Evolutionary conservation across 2,888 invertebrate genomes (phyloP), one percentile per base, ranked within the genome.

Genomic region (Troides aeacus): DNA sequence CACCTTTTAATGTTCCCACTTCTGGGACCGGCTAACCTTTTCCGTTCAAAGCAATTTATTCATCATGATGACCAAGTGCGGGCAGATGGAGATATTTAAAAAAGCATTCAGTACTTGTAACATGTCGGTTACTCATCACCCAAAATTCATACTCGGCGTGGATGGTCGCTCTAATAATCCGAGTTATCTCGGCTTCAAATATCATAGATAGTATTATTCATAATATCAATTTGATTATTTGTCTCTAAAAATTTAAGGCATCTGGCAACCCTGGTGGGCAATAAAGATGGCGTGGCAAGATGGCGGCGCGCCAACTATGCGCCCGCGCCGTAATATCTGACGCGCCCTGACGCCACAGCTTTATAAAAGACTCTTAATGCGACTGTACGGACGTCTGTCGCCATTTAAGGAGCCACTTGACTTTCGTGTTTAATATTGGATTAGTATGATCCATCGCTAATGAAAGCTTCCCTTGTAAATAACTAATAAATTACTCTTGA

Each of bases 231-330:
- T 57, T 30, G 21, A 21, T 53, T 24, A 42, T 42, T 50, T 62
- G 69, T 69, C 64, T 46, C 42, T 69, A 58, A n/a, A 46, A 62
- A 65, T 65, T 62, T 36, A 65, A 62, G 3, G 36, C 64, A 62
- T 58, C 62, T 69, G 69, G 69, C 65, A 69, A 62, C 61, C 65
- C 69, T 69, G 62, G 56, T 18, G 46, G 39, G 50, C 64, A 65
- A 72, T 66, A 72, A 80, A 83, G 78, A 84, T 82, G 86, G 83
- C 85, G 85, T 80, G 81, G 77, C 77, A 77, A 76, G 70, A 80
- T 91, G 90, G 90, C 88, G 80, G 69, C 73, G 76, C 74, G 91
- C 91, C 91, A 91, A 90, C 81, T 88, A 89, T 89, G 87, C 88
- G 85, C 82, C 74, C 74, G 71, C 70, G 71, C 78, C 58, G 85